Evolutionary conservation across 2,797 vertebrate species (phyloP).

Genomic region (Schizopygopsis malacanthus): DNA sequence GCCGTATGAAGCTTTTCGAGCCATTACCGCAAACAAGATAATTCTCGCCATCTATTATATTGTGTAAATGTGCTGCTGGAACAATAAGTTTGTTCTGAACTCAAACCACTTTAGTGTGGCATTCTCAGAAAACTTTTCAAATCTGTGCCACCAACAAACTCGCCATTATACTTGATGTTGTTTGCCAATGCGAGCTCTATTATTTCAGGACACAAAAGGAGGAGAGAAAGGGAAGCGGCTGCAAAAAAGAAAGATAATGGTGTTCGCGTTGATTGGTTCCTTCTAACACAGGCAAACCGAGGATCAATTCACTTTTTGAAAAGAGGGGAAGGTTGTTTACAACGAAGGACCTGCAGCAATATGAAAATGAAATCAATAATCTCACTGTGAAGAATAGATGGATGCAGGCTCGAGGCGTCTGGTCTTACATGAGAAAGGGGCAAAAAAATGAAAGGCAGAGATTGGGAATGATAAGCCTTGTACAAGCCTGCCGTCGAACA

Average conservation of each 20-base stretch:
- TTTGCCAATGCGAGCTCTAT: slow-evolving; percentile 53
- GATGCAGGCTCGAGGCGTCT: slow-evolving; percentile 27
- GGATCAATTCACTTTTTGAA: slow-evolving; percentile 75
- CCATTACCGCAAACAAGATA: slow-evolving; percentile 55
- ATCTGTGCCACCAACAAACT: slow-evolving; percentile 50
- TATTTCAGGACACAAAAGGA: slow-evolving; percentile 58
- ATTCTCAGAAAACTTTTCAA: slow-evolving; percentile 54
- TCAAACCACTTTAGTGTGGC: slow-evolving; percentile 48
- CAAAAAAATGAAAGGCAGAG: slow-evolving; percentile 60
- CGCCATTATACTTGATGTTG: slow-evolving; percentile 52
- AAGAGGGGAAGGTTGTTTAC: slow-evolving; percentile 72
- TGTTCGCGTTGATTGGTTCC: slow-evolving; percentile 67
- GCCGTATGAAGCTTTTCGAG: slow-evolving; percentile 36
- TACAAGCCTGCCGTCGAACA: neutral
- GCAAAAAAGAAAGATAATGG: slow-evolving; percentile 60
- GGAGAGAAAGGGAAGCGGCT: slow-evolving; percentile 41
- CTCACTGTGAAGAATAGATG: slow-evolving; percentile 57
- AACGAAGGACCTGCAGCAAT: slow-evolving; percentile 66
- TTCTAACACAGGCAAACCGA: slow-evolving; percentile 28
- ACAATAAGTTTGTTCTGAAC: slow-evolving; percentile 54
- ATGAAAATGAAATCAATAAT: slow-evolving; percentile 80
- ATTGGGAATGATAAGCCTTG: slow-evolving; percentile 51
- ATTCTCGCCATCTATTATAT: slow-evolving; percentile 51
- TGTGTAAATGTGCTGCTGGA: slow-evolving; percentile 53
- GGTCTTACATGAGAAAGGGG: slow-evolving; percentile 36